Evolutionary conservation across 30 jellyfish, hydroid and myxozoan species (phyloP).

Genomic region (Aurelia coerulea): DNA sequence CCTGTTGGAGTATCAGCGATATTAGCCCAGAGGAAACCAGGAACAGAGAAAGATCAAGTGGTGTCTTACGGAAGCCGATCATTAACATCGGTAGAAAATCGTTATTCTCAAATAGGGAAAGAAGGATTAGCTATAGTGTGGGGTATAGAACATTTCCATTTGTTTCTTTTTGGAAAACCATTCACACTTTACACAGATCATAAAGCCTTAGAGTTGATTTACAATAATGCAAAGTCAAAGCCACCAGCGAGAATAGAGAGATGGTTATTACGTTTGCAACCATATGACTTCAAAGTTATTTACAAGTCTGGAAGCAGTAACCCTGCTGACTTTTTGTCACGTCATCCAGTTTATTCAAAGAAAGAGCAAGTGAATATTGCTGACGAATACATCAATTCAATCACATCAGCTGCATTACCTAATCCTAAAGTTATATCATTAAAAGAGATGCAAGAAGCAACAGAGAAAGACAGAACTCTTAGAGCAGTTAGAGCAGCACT

Average conservation of each 20-base stretch:
- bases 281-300: constrained; percentile 1
- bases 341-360: constrained; percentile 40
- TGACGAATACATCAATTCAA: constrained; percentile 28
- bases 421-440: constrained; percentile 45
- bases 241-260: constrained; percentile 40
- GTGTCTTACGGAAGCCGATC: constrained; percentile 36
- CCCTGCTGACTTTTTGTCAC: constrained; percentile 42
- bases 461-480: constrained; percentile 2
- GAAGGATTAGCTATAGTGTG: constrained; percentile 39
- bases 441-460: constrained; percentile 28
- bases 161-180: constrained; percentile 10
- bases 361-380: not conserved
- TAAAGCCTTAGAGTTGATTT: constrained; percentile 28
- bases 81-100: constrained; percentile 6
- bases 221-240: not conserved
- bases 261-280: constrained; percentile 25
- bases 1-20: constrained; percentile 64
- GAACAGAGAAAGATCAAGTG: not conserved
- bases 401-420: not conserved
- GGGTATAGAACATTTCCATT: constrained; percentile 26
- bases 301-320: constrained; percentile 29
- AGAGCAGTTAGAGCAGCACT: too few species aligned
- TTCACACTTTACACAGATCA: constrained; percentile 42
- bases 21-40: constrained; percentile 12
- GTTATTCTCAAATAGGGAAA: constrained; percentile 53